Evolutionary conservation across 2,888 invertebrate genomes (phyloP).

Genomic region (Ditylenchus weischeri): DNA sequence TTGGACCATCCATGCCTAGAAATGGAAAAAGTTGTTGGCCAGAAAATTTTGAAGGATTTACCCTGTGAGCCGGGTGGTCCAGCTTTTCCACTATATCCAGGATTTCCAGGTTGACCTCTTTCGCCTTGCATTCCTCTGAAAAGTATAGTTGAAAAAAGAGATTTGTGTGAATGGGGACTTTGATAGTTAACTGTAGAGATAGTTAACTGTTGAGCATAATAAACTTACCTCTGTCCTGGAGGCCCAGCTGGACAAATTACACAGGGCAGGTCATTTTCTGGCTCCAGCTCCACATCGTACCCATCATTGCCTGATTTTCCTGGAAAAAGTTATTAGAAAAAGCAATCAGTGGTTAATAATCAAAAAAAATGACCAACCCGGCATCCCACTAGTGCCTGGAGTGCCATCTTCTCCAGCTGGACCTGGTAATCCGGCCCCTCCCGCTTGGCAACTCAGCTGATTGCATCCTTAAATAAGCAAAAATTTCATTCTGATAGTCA

Average conservation of each 20-base stretch:
- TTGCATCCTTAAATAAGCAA: slow-evolving; percentile 39
- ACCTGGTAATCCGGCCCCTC: slow-evolving; percentile 56
- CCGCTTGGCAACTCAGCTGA: slow-evolving; percentile 53
- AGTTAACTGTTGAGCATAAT: no score
- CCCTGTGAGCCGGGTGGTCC: slow-evolving; percentile 27
- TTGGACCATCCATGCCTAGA: slow-evolving; percentile 26
- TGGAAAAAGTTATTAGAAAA: no score
- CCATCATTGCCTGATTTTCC: slow-evolving; percentile 53
- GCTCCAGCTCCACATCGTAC: slow-evolving; percentile 54
- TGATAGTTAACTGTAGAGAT: no score
- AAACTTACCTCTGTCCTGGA: slow-evolving; percentile 54
- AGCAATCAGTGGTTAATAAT: neutral
- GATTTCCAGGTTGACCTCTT: slow-evolving; percentile 45
- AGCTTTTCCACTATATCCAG: slow-evolving; percentile 32
- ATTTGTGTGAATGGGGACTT: no score
- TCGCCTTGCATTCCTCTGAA: slow-evolving; percentile 56
- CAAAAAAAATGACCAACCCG: slow-evolving; percentile 7
- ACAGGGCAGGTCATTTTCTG: slow-evolving; percentile 55
- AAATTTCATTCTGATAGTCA: no score
- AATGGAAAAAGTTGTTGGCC: neutral
- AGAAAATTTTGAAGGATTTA: neutral
- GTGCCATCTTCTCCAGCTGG: slow-evolving; percentile 51
- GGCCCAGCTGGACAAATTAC: slow-evolving; percentile 58
- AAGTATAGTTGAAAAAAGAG: slow-evolving; percentile 3
- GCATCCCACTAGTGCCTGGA: slow-evolving; percentile 50